Percentiles rank a stretch among this genome's conserved stretches.
phyloP scores from a whole-genome alignment of 2,888 invertebrate species.

The Hartigia nigra region DNA sequence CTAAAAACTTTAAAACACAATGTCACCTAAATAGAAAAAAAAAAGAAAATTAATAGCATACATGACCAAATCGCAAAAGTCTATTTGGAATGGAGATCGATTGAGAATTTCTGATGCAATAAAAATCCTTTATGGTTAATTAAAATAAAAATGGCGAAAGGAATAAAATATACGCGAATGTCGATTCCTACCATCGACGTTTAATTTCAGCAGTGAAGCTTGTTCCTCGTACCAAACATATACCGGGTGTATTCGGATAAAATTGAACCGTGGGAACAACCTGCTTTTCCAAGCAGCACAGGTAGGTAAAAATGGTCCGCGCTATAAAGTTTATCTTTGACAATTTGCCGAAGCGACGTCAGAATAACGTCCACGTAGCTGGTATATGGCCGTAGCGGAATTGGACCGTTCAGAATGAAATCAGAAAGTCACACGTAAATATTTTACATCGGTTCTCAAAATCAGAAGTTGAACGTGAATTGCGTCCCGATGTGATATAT shows the following conservation, averaged over 20 bases:
- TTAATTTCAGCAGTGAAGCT: constrained; percentile 8
- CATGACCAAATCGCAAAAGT: neutral
- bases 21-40: too few species aligned
- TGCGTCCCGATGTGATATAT: neutral
- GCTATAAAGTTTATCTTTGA: neutral
- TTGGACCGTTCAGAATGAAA: neutral
- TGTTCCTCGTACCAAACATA: neutral
- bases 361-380: neutral
- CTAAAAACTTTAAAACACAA: too few species aligned
- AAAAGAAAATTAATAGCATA: neutral
- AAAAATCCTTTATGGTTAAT: constrained; percentile 35
- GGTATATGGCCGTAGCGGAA: neutral
- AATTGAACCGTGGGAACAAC: neutral
- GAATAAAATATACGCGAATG: constrained; percentile 39
- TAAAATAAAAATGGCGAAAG: constrained; percentile 31
- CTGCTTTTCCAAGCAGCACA: neutral
- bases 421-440: neutral
- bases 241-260: neutral
- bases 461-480: neutral
- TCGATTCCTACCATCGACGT: constrained; percentile 24
- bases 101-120: constrained; percentile 32
- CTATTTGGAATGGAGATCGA: constrained; percentile 15
- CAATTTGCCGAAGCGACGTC: neutral
- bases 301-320: neutral
- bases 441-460: neutral